Conservation (phyloP, 2,888 invertebrate genomes). For the Caenorhabditis sp. region DNA sequence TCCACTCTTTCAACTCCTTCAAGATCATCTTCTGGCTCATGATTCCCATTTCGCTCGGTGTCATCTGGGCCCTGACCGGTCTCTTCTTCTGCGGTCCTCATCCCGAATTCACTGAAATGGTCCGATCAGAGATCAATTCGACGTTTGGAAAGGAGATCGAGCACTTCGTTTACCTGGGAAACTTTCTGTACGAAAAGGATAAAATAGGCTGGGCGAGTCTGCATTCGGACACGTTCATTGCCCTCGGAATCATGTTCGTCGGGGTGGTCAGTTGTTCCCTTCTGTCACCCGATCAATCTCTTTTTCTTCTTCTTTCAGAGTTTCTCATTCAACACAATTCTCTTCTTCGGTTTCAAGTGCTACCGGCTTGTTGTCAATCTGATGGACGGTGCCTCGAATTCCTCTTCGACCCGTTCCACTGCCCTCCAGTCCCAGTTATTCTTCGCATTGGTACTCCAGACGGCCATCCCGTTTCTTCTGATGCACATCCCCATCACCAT, state of each 20-base stretch:
- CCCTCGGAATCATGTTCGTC: conserved; percentile 9
- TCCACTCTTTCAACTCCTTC: background rate
- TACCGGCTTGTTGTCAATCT: conserved; percentile 1
- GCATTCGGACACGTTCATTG: conserved; percentile 13
- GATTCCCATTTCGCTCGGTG: conserved; percentile 5
- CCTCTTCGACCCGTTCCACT: background rate
- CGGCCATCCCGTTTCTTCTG: conserved; percentile 32
- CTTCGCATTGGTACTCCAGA: conserved; percentile 34
- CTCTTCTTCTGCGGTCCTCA: conserved; percentile 6
- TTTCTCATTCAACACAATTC: conserved; percentile 6
- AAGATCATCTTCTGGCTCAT: conserved; percentile 18
- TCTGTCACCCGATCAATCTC: background rate
- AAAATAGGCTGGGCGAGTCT: conserved; percentile 6
- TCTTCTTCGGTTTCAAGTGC: conserved; percentile 11
- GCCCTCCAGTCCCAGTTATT: conserved; percentile 24
- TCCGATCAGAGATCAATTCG: conserved; percentile 9
- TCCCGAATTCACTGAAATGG: conserved; percentile 3
- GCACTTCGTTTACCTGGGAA: conserved; percentile 7
- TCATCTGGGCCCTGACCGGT: conserved; percentile 15
- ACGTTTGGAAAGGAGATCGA: conserved; percentile 7
- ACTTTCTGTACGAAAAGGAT: conserved; percentile 1
- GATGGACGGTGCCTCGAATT: background rate
- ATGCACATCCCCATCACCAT: conserved; percentile 33
- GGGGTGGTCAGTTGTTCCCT: background rate
- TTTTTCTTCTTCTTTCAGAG: background rate